A percentile compares a stretch with the other conserved stretches of the same genome.
Evolutionary conservation across 2,797 vertebrate genomes (phyloP).

Genomic region (Clarias laeviceps): DNA sequence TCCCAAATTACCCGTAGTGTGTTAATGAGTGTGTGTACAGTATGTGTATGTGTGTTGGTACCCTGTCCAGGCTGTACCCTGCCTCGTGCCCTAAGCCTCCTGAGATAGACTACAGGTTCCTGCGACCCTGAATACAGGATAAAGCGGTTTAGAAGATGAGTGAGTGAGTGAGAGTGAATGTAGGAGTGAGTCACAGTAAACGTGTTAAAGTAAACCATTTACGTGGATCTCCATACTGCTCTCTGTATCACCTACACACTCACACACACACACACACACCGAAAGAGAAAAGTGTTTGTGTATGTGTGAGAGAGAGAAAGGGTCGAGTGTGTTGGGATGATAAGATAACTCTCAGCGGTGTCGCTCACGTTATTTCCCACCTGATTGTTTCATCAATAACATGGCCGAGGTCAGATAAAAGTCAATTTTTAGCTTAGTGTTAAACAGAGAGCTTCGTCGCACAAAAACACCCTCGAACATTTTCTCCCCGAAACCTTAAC

Average conservation of each 20-base stretch:
- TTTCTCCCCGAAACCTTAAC: constrained; percentile 11
- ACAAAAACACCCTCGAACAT: constrained; percentile 5
- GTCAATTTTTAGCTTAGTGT: constrained; percentile 46
- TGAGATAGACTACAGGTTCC: no score
- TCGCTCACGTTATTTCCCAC: constrained; percentile 48
- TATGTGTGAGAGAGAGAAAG: not conserved
- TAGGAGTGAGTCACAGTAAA: not conserved
- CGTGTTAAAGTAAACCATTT: no score
- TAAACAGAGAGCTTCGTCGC: constrained; percentile 29
- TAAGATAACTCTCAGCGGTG: constrained; percentile 49
- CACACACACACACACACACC: constrained; percentile 36
- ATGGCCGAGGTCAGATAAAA: constrained; percentile 41
- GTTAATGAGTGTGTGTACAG: not conserved
- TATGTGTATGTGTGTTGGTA: no score
- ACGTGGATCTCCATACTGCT: constrained; percentile 33
- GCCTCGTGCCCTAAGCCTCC: no score
- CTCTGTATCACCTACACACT: constrained; percentile 52
- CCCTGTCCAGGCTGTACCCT: no score
- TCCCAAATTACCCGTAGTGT: no score
- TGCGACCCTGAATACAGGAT: no score
- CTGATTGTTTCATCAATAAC: constrained; percentile 59
- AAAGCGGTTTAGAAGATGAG: no score
- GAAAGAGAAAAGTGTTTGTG: not conserved
- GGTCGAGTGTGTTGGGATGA: constrained; percentile 48
- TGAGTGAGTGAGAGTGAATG: not conserved